A percentile compares a stretch with the other conserved stretches of the same genome.
phyloP scores from a whole-genome alignment of 2,797 vertebrate species.

The Brachyrhaphis roseni region DNA sequence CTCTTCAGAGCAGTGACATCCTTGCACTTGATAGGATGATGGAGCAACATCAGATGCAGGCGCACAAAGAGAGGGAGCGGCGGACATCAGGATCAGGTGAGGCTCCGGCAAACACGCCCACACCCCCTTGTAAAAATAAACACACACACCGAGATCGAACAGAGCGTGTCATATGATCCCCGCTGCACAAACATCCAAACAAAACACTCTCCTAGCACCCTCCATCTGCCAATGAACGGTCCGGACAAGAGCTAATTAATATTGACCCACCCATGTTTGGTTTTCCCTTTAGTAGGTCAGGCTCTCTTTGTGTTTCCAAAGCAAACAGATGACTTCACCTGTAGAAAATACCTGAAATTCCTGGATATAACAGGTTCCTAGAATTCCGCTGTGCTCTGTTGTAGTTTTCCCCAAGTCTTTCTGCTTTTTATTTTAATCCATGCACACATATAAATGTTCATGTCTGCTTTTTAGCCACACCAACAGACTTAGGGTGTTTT shows the following conservation, averaged over 20 bases:
- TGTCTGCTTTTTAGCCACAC: constrained; percentile 62
- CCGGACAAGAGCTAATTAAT: constrained; percentile 12
- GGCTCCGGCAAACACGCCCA: constrained; percentile 55
- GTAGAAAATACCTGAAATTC: constrained; percentile 44
- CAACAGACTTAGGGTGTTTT: constrained; percentile 51
- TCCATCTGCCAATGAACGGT: constrained; percentile 22
- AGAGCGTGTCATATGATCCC: constrained; percentile 5
- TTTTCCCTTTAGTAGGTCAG: constrained; percentile 29
- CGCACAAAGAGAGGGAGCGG: constrained; percentile 93
- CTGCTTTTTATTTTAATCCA: constrained; percentile 58
- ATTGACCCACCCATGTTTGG: constrained; percentile 37
- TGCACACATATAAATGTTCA: constrained; percentile 68
- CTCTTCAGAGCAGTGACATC: constrained; percentile 32
- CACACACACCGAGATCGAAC: constrained; percentile 10
- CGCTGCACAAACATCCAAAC: constrained; percentile 25
- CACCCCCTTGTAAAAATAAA: constrained; percentile 40
- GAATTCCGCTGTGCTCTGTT: constrained; percentile 45
- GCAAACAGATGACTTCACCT: constrained; percentile 49
- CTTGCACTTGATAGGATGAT: constrained; percentile 87
- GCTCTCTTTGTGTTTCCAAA: constrained; percentile 22
- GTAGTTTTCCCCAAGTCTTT: constrained; percentile 59
- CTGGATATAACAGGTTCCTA: constrained; percentile 21
- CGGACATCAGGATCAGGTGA: constrained; percentile 94
- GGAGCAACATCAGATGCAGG: constrained; percentile 93
- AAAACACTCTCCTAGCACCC: constrained; percentile 4